phyloP scores from a whole-genome alignment of 2,888 invertebrate genomes.

The Melinaea marsaeus region DNA sequence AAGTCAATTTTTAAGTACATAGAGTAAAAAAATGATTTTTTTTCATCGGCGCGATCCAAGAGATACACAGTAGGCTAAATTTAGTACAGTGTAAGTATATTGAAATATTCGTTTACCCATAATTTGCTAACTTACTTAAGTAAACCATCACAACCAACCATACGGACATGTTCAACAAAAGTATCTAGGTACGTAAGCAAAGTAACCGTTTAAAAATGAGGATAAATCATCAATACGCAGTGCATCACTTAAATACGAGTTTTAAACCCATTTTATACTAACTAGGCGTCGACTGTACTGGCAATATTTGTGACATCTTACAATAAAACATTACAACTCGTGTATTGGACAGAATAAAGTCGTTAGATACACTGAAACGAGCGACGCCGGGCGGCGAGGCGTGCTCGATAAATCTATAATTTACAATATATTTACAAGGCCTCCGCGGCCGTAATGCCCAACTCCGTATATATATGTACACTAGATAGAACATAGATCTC shows the following conservation, averaged over 20 bases:
- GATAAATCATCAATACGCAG: slow-evolving; percentile 39
- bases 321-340: slow-evolving; percentile 56
- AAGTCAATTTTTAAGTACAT: slow-evolving; percentile 54
- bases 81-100: slow-evolving; percentile 61
- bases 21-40: slow-evolving; percentile 38
- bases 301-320: slow-evolving; percentile 73
- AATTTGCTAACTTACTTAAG: slow-evolving; percentile 75
- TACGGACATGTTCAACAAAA: slow-evolving; percentile 73
- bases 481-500: slow-evolving; percentile 74
- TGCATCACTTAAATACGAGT: slow-evolving; percentile 56
- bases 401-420: slow-evolving; percentile 66
- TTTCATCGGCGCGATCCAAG: slow-evolving; percentile 35
- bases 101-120: slow-evolving; percentile 62
- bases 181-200: slow-evolving; percentile 48
- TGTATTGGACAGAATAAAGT: slow-evolving; percentile 73
- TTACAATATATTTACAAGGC: slow-evolving; percentile 75
- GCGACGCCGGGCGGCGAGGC: slow-evolving; percentile 31
- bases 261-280: slow-evolving; percentile 59
- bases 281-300: slow-evolving; percentile 57
- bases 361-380: slow-evolving; percentile 50
- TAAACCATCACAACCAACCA: slow-evolving; percentile 78
- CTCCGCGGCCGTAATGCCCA: slow-evolving; percentile 60
- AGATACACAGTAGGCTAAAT: slow-evolving; percentile 45
- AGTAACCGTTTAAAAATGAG: slow-evolving; percentile 58
- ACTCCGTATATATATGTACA: slow-evolving; percentile 76